Percentiles rank a stretch among this genome's conserved stretches.
Conservation (phyloP, 1,140 invertebrate species). For the Apolygus lucorum region DNA sequence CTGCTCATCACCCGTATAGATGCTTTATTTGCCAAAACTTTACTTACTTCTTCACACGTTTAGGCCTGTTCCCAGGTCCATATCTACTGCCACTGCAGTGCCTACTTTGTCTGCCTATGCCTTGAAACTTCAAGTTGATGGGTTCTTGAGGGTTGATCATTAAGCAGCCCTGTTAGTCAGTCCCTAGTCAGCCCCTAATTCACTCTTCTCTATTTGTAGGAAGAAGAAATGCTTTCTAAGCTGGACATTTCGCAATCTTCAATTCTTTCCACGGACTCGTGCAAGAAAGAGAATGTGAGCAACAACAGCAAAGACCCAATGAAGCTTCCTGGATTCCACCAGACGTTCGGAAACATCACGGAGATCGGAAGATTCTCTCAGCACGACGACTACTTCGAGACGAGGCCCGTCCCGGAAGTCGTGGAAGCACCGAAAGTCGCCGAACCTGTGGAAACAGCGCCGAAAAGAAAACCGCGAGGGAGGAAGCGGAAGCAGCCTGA, state of each 20-base stretch:
- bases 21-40: too few relatives aligned
- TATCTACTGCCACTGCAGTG: too few relatives aligned
- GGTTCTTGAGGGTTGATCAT: too few relatives aligned
- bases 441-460: constrained; percentile 18
- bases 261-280: background rate
- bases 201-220: too few relatives aligned
- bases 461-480: constrained; percentile 24
- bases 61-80: too few relatives aligned
- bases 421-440: constrained; percentile 19
- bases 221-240: constrained; percentile 24
- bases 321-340: constrained; percentile 62
- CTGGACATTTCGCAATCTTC: constrained; percentile 7
- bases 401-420: constrained; percentile 22
- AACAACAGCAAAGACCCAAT: constrained; percentile 22
- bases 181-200: too few relatives aligned
- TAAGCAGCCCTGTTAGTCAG: too few relatives aligned
- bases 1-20: too few relatives aligned
- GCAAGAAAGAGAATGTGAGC: background rate
- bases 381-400: constrained; percentile 43
- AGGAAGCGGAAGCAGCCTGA: constrained; percentile 28
- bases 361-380: constrained; percentile 61
- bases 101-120: too few relatives aligned
- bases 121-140: too few relatives aligned
- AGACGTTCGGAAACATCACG: constrained; percentile 61
- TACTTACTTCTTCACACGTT: too few relatives aligned